phyloP scores from a whole-genome alignment of 2,797 vertebrate genomes.

The Eidolon dupreanum region DNA sequence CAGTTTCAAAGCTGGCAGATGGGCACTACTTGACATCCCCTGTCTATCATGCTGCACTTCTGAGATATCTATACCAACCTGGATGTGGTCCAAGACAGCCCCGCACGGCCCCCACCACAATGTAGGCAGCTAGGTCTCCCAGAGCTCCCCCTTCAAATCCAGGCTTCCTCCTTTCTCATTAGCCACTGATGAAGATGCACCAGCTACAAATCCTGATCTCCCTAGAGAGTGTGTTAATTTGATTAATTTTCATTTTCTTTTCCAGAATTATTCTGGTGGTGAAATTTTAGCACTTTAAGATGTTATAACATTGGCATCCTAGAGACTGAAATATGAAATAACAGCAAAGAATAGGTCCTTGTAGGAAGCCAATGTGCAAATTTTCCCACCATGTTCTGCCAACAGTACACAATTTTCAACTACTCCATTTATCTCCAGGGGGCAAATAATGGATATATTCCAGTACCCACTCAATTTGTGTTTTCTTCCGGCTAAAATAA shows the following conservation, averaged over 20 bases:
- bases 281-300: not conserved
- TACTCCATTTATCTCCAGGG: slow-evolving; percentile 28
- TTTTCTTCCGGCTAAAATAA: slow-evolving; percentile 58
- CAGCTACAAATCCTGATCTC: not conserved
- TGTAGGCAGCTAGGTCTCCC: not conserved
- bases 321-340: slow-evolving; percentile 12
- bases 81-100: not conserved
- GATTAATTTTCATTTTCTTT: slow-evolving; percentile 24
- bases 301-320: not conserved
- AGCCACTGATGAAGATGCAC: not conserved
- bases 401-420: not conserved
- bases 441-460: slow-evolving; percentile 21
- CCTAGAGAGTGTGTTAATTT: not conserved
- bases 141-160: not conserved
- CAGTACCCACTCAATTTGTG: slow-evolving; percentile 51
- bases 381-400: not conserved
- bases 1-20: not conserved
- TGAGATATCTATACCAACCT: not conserved
- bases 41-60: not conserved
- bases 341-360: not conserved
- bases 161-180: not conserved
- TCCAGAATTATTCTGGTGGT: slow-evolving; percentile 52
- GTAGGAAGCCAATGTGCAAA: slow-evolving; percentile 17
- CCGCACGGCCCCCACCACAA: no score
- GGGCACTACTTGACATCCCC: not conserved